Conservation (phyloP, 2,888 invertebrate species). For the Phortica magna region DNA sequence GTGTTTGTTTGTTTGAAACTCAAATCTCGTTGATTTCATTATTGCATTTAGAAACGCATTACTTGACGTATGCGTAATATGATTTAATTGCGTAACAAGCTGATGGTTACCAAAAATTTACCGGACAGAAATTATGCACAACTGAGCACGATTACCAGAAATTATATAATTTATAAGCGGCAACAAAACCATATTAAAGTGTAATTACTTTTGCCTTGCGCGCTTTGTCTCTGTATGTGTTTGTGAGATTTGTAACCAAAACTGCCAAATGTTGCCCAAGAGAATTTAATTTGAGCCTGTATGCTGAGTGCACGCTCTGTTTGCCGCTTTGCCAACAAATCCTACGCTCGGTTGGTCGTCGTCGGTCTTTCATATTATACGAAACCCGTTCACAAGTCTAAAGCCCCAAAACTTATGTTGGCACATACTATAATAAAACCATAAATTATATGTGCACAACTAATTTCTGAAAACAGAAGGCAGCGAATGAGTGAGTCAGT, state of each 20-base stretch:
- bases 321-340: background rate
- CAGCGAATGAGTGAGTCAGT: background rate
- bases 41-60: constrained; percentile 1
- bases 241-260: constrained; percentile 6
- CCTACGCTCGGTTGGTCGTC: too few species aligned
- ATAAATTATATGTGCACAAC: constrained; percentile 30
- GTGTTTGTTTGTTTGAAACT: background rate
- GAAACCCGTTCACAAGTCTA: background rate
- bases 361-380: background rate
- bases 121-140: background rate
- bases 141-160: constrained; percentile 22
- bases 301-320: background rate
- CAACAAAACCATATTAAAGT: constrained; percentile 23
- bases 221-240: background rate
- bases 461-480: constrained; percentile 2
- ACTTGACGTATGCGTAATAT: constrained; percentile 6
- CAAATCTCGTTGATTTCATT: background rate
- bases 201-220: constrained; percentile 18
- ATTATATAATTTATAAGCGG: constrained; percentile 17
- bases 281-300: constrained; percentile 24
- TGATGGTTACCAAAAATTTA: background rate
- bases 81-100: constrained; percentile 21
- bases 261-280: constrained; percentile 28
- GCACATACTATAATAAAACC: constrained; percentile 22
- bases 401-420: background rate